Conservation (phyloP, 64 coral and sea anemone species). For the Hydrozoanthus tunicans region DNA sequence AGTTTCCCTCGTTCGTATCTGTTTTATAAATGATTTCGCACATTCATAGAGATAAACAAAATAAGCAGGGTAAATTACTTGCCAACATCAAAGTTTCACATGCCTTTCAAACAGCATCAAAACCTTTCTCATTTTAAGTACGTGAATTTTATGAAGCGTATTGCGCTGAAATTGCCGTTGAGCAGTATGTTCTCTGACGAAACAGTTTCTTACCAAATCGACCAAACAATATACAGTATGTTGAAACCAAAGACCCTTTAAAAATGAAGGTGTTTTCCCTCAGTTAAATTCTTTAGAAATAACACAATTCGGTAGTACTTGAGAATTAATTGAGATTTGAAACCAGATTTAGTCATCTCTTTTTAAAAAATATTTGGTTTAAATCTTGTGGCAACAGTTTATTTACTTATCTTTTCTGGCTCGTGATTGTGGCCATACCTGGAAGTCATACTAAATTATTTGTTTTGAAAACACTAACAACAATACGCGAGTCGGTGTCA, state of each 20-base stretch:
- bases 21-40: too few relatives aligned
- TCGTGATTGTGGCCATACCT: slow-evolving; percentile 30
- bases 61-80: background rate
- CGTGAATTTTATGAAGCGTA: too few relatives aligned
- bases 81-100: background rate
- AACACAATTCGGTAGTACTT: too few relatives aligned
- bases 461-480: slow-evolving; percentile 39
- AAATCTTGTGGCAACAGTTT: slow-evolving; percentile 13
- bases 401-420: background rate
- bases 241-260: too few relatives aligned
- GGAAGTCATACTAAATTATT: background rate
- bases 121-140: background rate
- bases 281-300: too few relatives aligned
- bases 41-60: too few relatives aligned
- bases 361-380: background rate
- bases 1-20: background rate
- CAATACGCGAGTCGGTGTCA: background rate
- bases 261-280: too few relatives aligned
- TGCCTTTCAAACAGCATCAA: background rate
- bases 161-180: too few relatives aligned
- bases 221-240: too few relatives aligned
- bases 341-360: background rate
- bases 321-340: too few relatives aligned
- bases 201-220: too few relatives aligned
- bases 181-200: too few relatives aligned